Percentiles rank a stretch among this genome's conserved stretches.
phyloP scores from a whole-genome alignment of 1,140 invertebrate species.

The Nebria ingens region DNA sequence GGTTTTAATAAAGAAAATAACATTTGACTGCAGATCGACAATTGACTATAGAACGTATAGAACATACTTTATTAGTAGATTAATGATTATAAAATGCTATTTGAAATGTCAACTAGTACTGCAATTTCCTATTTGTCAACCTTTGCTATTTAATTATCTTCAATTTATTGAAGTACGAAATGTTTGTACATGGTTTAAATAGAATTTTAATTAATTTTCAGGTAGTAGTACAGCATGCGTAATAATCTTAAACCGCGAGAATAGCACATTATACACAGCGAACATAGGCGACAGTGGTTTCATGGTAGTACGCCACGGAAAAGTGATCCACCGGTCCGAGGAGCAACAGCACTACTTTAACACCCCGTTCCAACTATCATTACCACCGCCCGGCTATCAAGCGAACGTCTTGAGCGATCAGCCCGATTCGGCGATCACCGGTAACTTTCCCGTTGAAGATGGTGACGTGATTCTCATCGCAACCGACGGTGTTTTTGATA shows the following conservation, averaged over 20 bases:
- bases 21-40: too few relatives aligned
- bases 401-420: conserved; percentile 79
- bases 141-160: neutral
- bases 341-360: conserved; percentile 99
- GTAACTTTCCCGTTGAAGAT: conserved; percentile 83
- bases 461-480: conserved; percentile 93
- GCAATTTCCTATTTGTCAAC: too few relatives aligned
- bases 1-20: too few relatives aligned
- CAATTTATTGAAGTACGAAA: neutral
- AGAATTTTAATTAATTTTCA: conserved; percentile 32
- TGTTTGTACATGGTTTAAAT: neutral
- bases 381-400: conserved; percentile 82
- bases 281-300: conserved; percentile 99
- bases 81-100: too few relatives aligned
- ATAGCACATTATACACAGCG: conserved; percentile 81
- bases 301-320: conserved; percentile 76
- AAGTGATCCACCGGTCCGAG: conserved; percentile 82
- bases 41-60: too few relatives aligned
- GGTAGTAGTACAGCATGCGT: conserved; percentile 97
- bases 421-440: conserved; percentile 82
- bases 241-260: conserved; percentile 81
- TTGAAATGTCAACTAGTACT: too few relatives aligned
- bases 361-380: conserved; percentile 91
- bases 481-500: conserved; percentile 97
- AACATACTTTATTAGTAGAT: too few relatives aligned